phyloP scores from a whole-genome alignment of 2,888 invertebrate species.

The Diaphora mendica region DNA sequence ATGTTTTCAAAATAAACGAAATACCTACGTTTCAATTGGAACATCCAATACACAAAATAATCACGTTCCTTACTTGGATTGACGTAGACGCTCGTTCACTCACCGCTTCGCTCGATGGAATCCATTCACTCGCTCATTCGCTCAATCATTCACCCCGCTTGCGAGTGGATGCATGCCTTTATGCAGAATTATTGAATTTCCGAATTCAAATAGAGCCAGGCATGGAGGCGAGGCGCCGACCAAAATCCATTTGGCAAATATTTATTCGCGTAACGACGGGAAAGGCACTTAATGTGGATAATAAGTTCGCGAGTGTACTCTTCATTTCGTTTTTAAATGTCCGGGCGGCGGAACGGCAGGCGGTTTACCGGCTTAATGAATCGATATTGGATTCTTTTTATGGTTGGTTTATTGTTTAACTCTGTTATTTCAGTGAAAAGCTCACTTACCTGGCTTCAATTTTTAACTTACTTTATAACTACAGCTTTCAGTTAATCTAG shows the following conservation, averaged over 20 bases:
- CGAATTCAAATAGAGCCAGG: conserved; percentile 64
- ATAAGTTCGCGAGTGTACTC: conserved; percentile 43
- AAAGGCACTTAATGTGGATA: conserved; percentile 45
- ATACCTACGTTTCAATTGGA: conserved; percentile 59
- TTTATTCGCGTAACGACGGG: conserved; percentile 55
- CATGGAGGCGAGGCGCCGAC: conserved; percentile 53
- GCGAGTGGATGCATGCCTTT: conserved; percentile 73
- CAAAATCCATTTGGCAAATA: conserved; percentile 70
- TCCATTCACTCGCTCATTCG: conserved; percentile 70
- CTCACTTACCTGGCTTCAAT: neutral
- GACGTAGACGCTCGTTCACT: conserved; percentile 59
- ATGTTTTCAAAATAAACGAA: conserved; percentile 61
- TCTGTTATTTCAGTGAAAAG: neutral
- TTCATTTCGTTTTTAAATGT: conserved; percentile 35
- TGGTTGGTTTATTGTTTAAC: conserved; percentile 2
- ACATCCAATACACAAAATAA: conserved; percentile 69
- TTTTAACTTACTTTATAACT: conserved; percentile 4
- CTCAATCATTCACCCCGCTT: conserved; percentile 70
- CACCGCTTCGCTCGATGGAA: conserved; percentile 61
- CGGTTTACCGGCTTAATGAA: conserved; percentile 10
- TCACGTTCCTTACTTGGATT: conserved; percentile 65
- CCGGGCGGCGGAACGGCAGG: conserved; percentile 4
- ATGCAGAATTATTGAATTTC: conserved; percentile 79
- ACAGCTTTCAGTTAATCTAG: neutral
- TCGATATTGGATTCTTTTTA: conserved; percentile 15